These are phyloP conservation scores for Steromphala cineraria DNA, from an alignment of 2,888 invertebrate species.

Conservation along the genomic window DNA sequence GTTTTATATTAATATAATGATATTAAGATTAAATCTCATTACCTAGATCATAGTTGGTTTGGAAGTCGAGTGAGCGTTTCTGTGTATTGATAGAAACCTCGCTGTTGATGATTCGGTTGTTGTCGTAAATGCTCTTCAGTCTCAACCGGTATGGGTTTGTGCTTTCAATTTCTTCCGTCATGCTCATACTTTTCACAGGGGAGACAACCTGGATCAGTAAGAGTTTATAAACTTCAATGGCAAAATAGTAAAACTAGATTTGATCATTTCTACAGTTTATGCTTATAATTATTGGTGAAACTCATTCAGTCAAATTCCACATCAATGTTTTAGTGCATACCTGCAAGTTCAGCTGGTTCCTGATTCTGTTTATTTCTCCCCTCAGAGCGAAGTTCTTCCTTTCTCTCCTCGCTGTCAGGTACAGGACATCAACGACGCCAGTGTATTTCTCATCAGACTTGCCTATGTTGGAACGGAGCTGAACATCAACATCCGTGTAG, in stretches of 20 bases:
- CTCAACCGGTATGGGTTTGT: slow-evolving; percentile 33
- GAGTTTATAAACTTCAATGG: no score
- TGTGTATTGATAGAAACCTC: slow-evolving; percentile 36
- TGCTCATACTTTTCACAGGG: slow-evolving; percentile 27
- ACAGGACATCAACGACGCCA: slow-evolving; percentile 52
- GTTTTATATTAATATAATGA: not conserved
- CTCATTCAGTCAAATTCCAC: no score
- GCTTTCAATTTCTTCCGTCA: slow-evolving; percentile 24
- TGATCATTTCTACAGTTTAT: no score
- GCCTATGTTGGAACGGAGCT: slow-evolving; percentile 49
- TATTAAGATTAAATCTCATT: not conserved
- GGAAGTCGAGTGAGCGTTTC: slow-evolving; percentile 31
- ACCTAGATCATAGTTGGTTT: slow-evolving; percentile 48
- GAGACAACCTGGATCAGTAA: slow-evolving; percentile 22
- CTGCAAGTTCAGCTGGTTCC: slow-evolving; percentile 49
- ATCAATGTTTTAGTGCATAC: slow-evolving; percentile 32
- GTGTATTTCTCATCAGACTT: slow-evolving; percentile 39
- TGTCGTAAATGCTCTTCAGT: slow-evolving; percentile 36
- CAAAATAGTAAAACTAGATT: not conserved
- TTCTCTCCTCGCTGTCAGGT: slow-evolving; percentile 50
- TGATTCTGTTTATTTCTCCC: slow-evolving; percentile 55
- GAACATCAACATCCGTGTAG: slow-evolving; percentile 58
- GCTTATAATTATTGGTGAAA: no score
- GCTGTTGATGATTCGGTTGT: slow-evolving; percentile 34
- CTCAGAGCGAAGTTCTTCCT: slow-evolving; percentile 51